phyloP scores from a whole-genome alignment of 2,797 vertebrate species.

The Notolepis coatsorum region DNA sequence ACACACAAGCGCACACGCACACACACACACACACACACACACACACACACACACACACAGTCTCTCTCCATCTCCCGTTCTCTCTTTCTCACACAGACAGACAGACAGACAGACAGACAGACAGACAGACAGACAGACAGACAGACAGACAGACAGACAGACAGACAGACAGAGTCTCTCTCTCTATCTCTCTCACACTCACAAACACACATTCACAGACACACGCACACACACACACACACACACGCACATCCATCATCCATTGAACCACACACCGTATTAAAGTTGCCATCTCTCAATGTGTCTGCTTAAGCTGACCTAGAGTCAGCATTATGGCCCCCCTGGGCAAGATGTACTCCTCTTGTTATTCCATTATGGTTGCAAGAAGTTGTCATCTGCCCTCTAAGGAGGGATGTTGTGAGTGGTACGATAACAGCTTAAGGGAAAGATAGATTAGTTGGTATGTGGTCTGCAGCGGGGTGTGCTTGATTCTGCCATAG shows the following conservation, averaged over 20 bases:
- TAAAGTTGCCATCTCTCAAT: constrained; percentile 3
- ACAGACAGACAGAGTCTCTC: too few species aligned
- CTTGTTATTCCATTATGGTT: background rate
- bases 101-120: too few species aligned
- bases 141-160: too few species aligned
- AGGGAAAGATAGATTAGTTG: background rate
- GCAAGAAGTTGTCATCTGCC: constrained; percentile 7
- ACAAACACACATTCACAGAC: constrained; percentile 1
- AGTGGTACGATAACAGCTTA: too few species aligned
- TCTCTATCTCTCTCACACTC: background rate
- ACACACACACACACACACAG: background rate
- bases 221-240: constrained; percentile 8
- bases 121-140: constrained; percentile 8
- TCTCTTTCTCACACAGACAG: background rate
- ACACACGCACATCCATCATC: background rate
- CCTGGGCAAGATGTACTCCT: constrained; percentile 6
- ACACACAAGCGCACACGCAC: background rate
- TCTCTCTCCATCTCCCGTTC: background rate
- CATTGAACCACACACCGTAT: constrained; percentile 29
- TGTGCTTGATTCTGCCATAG: too few species aligned
- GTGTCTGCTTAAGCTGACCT: constrained; percentile 29
- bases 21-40: background rate
- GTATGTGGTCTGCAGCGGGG: background rate
- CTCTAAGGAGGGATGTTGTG: background rate
- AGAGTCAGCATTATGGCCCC: constrained; percentile 8